Conservation (phyloP, 2,797 vertebrate species). For the Acomys russatus region DNA sequence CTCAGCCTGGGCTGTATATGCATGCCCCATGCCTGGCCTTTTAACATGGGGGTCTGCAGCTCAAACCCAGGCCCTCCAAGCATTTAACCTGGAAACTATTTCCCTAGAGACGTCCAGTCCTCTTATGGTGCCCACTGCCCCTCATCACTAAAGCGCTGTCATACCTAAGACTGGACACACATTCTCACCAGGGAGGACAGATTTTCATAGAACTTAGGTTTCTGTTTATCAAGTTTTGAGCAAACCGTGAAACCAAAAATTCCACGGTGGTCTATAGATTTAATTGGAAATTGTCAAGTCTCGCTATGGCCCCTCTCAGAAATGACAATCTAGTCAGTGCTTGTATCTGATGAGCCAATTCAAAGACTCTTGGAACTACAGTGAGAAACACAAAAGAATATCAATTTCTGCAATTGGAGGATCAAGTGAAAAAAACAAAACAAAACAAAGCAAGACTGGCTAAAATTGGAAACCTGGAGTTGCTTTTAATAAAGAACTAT, state of each 20-base stretch:
- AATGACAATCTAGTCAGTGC: slow-evolving; percentile 70
- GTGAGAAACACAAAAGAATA: slow-evolving; percentile 69
- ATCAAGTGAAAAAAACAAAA: slow-evolving; percentile 70
- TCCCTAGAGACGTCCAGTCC: not conserved
- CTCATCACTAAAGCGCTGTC: not conserved
- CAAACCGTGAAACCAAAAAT: slow-evolving; percentile 79
- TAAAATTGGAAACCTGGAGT: slow-evolving; percentile 45
- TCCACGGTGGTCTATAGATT: slow-evolving; percentile 78
- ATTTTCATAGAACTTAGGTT: slow-evolving; percentile 36
- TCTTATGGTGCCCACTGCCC: not conserved
- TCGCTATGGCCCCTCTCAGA: slow-evolving; percentile 73
- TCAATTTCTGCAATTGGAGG: slow-evolving; percentile 70
- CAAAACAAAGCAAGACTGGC: slow-evolving; percentile 19
- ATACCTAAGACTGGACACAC: not conserved
- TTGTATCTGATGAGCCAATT: slow-evolving; percentile 75
- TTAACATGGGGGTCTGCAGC: not conserved
- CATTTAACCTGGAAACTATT: not conserved
- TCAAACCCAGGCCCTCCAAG: not conserved
- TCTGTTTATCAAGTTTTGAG: slow-evolving; percentile 74
- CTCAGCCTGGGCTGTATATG: not conserved
- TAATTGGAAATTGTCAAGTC: slow-evolving; percentile 84
- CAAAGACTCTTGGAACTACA: slow-evolving; percentile 77
- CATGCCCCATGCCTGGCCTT: not conserved
- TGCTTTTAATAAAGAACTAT: not conserved
- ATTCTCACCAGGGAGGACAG: slow-evolving; percentile 25